phyloP scores from a whole-genome alignment of 2,113 vertebrate species.

The Xenopus laevis region DNA sequence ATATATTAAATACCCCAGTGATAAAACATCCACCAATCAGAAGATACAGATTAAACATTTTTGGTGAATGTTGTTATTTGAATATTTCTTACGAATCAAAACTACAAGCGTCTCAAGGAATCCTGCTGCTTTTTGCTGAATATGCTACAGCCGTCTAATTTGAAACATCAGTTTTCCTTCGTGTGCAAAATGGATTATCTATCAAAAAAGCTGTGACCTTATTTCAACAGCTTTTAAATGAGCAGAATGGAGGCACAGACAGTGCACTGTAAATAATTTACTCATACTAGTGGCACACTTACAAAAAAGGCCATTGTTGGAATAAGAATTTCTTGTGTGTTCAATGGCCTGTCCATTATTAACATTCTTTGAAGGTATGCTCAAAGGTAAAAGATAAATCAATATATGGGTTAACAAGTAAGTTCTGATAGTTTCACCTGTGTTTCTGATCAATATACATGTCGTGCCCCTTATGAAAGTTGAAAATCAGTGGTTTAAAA shows the following conservation, averaged over 20 bases:
- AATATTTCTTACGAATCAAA: neutral
- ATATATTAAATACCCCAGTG: neutral
- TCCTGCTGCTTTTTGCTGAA: neutral
- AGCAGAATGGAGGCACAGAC: neutral
- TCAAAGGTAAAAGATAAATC: no score
- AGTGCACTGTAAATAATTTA: slow-evolving; percentile 21
- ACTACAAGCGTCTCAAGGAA: neutral
- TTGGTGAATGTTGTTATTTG: slow-evolving; percentile 4
- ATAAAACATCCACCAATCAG: neutral
- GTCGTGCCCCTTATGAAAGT: no score
- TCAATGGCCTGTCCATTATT: no score
- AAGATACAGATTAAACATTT: no score
- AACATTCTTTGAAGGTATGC: no score
- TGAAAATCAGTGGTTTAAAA: no score
- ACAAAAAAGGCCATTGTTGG: no score
- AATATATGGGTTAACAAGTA: no score
- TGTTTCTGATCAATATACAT: no score
- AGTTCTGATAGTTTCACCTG: no score
- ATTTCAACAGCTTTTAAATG: neutral
- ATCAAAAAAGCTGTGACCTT: slow-evolving; percentile 3
- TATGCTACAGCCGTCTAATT: neutral
- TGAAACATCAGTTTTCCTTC: slow-evolving; percentile 1
- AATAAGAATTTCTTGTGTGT: no score
- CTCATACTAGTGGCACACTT: neutral
- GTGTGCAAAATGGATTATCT: slow-evolving; percentile 9